Percentiles rank a stretch among this genome's conserved stretches.
Evolutionary conservation across 2,888 invertebrate species (phyloP).

Genomic region (Cyrtodaria siliqua): DNA sequence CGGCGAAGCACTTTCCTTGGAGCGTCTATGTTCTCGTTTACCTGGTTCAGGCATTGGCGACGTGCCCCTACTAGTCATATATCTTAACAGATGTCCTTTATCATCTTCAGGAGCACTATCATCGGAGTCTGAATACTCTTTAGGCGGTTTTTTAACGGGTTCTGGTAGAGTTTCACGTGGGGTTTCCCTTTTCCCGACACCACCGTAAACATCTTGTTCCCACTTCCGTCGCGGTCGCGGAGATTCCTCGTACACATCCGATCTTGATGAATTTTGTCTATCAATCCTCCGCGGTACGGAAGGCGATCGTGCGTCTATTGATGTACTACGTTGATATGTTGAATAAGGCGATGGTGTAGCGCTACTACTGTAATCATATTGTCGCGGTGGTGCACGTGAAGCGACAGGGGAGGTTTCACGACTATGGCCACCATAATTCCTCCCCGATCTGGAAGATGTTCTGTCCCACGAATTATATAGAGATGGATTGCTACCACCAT

Average conservation of each 20-base stretch:
- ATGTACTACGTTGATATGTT: conserved; percentile 74
- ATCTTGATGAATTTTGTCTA: conserved; percentile 72
- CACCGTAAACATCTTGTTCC: conserved; percentile 59
- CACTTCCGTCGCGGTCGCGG: conserved; percentile 37
- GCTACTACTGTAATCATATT: conserved; percentile 81
- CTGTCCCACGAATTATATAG: conserved; percentile 79
- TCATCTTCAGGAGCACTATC: conserved; percentile 82
- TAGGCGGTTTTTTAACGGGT: conserved; percentile 63
- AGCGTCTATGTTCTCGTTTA: conserved; percentile 63
- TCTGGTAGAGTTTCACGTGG: conserved; percentile 38
- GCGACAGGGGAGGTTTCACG: conserved; percentile 79
- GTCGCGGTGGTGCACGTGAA: conserved; percentile 67
- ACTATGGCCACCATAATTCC: conserved; percentile 76
- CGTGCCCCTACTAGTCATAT: conserved; percentile 81
- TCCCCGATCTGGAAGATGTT: conserved; percentile 73
- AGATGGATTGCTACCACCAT: conserved; percentile 77
- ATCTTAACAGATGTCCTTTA: conserved; percentile 70
- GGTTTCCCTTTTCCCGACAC: conserved; percentile 4
- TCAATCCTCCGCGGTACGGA: conserved; percentile 71
- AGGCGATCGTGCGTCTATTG: conserved; percentile 68
- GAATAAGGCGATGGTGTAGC: conserved; percentile 79
- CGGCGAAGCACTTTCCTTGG: conserved; percentile 64
- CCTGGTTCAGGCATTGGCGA: conserved; percentile 81
- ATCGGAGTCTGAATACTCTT: conserved; percentile 70
- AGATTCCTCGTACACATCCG: conserved; percentile 61